Evolutionary conservation across 2,888 invertebrate species (phyloP), one percentile per base, ranked within the genome.

Genomic region (Drosophila mulleri): DNA sequence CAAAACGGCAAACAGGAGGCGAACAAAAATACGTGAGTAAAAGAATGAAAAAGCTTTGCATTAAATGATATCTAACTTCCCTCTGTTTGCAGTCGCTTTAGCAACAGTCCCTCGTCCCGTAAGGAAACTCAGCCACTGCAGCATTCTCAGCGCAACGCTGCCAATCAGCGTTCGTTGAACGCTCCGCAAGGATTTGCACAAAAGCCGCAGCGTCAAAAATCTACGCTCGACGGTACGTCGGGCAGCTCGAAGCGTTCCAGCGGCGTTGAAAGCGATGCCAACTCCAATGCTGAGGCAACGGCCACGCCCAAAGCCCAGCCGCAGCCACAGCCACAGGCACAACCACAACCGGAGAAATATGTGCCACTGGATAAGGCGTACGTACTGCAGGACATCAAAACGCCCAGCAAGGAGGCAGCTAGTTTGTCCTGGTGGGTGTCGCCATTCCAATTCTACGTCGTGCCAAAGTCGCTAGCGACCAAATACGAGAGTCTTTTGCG

Each of bases 361-460:
- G 91, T 94, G 11, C 78, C 94, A 0, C 70, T 94, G 1, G 93
- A 94, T 12, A 93, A 93, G 0, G 92, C 93, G 0, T 95, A 94
- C 92, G 62, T 78, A 0, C 93, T 94, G 6, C 93, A 93, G 1
- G 83, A 92, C 0, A 91, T 95, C 4, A 93, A 94, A 23, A 90
- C 93, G 1, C 95, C 94, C 18, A 92, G 93, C 0, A 94, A 94
- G 59, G 94, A 95, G 60, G 94, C 95, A 65, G 94, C 96, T 0
- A 93, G 94, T 2, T 94, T 97, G 44, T 95, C 95, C 2, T 97
- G 97, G 96, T 96, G 96, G 89, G 94, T 95, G 62, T 95, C 95
- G 71, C 97, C 97, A 0, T 94, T 95, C 71, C 94, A 95, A 80
- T 97, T 97, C 92, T 96, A 95, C 92, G 94, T 95, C 0, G 95